Conservation (phyloP, 2,113 vertebrate species). For the Xerus inauris region DNA sequence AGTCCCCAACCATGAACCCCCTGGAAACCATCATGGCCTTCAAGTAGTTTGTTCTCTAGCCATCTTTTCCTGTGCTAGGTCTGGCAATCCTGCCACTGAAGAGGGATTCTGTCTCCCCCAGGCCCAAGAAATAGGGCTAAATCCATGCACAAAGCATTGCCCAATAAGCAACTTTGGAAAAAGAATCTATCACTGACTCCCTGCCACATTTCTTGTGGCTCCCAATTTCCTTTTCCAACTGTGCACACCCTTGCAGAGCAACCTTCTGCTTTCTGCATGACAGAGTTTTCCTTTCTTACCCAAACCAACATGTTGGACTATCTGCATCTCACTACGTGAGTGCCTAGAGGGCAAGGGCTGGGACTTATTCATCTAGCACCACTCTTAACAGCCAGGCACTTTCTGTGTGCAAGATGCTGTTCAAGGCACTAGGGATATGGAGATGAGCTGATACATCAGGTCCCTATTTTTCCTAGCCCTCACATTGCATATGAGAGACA, state of each 20-base stretch:
- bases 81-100: background rate
- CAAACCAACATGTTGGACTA: background rate
- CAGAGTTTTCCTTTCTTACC: background rate
- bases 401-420: background rate
- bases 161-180: background rate
- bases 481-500: background rate
- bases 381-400: background rate
- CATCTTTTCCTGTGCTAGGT: background rate
- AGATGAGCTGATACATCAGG: background rate
- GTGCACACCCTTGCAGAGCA: background rate
- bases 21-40: background rate
- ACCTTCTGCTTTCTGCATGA: background rate
- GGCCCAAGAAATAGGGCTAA: background rate
- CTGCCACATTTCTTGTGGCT: background rate
- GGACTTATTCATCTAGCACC: background rate
- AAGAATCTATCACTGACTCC: background rate
- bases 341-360: background rate
- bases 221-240: background rate
- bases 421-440: background rate
- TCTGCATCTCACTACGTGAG: background rate
- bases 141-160: background rate
- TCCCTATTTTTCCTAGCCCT: background rate
- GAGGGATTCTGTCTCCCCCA: background rate
- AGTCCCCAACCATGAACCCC: background rate
- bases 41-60: background rate